These are phyloP conservation scores for Cygnus buccinator DNA, from an alignment of 2,113 vertebrate genomes.

Conservation along the genomic window DNA sequence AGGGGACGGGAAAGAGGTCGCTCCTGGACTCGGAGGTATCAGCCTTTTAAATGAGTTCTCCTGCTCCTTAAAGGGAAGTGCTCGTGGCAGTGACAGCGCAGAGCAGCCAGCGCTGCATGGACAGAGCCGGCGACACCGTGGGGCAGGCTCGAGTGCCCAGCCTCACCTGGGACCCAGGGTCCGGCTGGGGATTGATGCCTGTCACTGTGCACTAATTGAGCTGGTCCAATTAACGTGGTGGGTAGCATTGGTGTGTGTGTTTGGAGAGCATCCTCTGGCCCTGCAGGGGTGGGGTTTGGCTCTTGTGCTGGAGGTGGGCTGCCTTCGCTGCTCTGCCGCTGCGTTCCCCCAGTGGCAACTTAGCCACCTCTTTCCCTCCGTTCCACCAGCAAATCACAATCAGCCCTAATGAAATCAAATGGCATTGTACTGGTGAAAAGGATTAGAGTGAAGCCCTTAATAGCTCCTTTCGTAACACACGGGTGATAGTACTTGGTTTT, in stretches of 20 bases:
- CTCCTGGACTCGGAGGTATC: not conserved
- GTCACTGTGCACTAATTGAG: not conserved
- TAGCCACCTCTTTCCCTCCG: slow-evolving; percentile 6
- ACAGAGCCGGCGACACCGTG: not conserved
- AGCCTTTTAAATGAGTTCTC: not conserved
- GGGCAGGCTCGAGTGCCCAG: accelerated
- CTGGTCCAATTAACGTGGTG: not conserved
- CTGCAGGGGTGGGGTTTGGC: not conserved
- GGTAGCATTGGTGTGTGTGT: not conserved
- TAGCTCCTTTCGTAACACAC: not conserved
- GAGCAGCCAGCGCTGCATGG: not conserved
- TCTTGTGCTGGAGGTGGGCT: not conserved
- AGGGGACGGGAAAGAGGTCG: not conserved
- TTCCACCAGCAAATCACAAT: slow-evolving; percentile 22
- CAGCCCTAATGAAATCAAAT: slow-evolving; percentile 45
- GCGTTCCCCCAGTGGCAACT: not conserved
- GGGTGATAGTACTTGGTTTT: not conserved
- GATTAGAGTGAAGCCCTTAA: not conserved
- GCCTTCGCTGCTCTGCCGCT: not conserved
- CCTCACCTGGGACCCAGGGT: not conserved
- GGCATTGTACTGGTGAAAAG: not conserved
- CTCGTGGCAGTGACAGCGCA: accelerated
- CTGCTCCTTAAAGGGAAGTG: not conserved
- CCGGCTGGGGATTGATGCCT: not conserved
- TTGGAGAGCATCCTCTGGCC: not conserved